These are phyloP conservation scores for Eriosoma lanigerum DNA, from an alignment of 1,140 invertebrate species.

Conservation along the genomic window DNA sequence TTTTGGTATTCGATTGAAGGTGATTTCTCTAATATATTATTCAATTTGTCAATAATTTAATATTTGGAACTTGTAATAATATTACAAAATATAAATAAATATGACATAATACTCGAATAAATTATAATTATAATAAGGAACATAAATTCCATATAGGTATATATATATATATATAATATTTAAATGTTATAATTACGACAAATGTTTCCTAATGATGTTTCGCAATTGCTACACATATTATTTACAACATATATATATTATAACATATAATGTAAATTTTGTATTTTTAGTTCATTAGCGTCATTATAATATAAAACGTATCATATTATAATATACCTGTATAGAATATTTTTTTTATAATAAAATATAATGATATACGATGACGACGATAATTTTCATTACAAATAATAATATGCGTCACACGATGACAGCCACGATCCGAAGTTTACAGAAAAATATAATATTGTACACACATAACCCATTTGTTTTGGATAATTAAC, in stretches of 20 bases:
- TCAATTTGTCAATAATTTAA: background rate
- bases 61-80: too few species aligned
- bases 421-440: slow-evolving; percentile 16
- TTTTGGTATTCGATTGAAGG: too few species aligned
- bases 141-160: background rate
- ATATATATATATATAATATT: too few species aligned
- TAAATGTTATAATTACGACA: slow-evolving; percentile 8
- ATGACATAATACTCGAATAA: too few species aligned
- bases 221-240: slow-evolving; percentile 10
- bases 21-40: background rate
- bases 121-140: too few species aligned
- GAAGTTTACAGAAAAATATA: slow-evolving; percentile 21
- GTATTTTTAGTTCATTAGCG: slow-evolving; percentile 43
- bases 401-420: background rate
- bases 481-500: slow-evolving; percentile 43
- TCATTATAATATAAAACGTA: slow-evolving; percentile 34
- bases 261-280: background rate
- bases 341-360: background rate
- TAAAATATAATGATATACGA: slow-evolving; percentile 38
- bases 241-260: too few species aligned
- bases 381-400: slow-evolving; percentile 17
- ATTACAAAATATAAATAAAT: too few species aligned
- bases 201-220: slow-evolving; percentile 38
- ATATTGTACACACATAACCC: background rate
- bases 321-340: background rate